Evolutionary conservation across 2,797 vertebrate genomes (phyloP).

Genomic region (Myotis vivesi): DNA sequence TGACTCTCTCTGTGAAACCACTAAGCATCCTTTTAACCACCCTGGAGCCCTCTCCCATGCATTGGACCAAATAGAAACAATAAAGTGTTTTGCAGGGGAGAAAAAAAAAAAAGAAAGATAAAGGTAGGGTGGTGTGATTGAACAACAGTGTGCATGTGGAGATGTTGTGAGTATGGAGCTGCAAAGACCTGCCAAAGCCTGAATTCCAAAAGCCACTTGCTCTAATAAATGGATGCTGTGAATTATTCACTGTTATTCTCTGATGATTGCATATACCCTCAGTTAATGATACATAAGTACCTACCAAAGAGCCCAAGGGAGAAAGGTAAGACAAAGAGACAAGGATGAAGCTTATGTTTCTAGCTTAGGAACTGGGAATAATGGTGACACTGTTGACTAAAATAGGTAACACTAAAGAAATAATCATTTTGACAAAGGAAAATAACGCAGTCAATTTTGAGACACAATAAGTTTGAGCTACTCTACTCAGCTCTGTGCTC

Average conservation of each 20-base stretch:
- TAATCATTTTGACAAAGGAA: background rate
- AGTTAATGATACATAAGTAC: background rate
- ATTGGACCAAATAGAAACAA: no score
- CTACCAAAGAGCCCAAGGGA: background rate
- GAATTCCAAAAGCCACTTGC: background rate
- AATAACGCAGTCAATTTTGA: background rate
- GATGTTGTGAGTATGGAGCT: background rate
- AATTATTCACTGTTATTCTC: background rate
- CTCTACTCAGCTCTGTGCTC: background rate
- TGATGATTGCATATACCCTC: background rate
- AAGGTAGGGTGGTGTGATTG: background rate
- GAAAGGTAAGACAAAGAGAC: background rate
- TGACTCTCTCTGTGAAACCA: no score
- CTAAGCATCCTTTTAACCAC: no score
- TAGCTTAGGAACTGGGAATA: background rate
- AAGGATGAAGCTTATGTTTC: background rate
- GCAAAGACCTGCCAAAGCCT: background rate
- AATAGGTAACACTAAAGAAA: background rate
- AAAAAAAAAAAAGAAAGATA: background rate
- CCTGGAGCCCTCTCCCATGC: no score
- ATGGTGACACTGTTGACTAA: background rate
- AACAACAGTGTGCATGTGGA: background rate
- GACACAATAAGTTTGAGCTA: background rate
- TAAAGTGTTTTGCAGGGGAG: no score
- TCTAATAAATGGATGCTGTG: background rate